Conservation (phyloP, 2,888 invertebrate species). For the Dioctria rufipes region DNA sequence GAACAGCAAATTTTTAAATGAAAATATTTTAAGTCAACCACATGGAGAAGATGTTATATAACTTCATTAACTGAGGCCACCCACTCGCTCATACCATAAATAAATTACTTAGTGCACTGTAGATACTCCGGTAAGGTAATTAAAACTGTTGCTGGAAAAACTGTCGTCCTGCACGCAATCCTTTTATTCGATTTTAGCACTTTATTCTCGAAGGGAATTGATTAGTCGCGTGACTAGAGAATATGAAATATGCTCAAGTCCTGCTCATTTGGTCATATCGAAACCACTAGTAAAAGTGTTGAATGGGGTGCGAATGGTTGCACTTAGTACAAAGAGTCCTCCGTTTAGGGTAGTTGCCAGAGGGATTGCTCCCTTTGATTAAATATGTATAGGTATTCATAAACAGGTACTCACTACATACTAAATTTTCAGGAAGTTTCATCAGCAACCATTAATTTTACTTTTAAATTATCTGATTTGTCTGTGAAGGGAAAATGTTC, state of each 20-base stretch:
- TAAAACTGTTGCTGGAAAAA: slow-evolving; percentile 37
- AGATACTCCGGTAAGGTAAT: slow-evolving; percentile 18
- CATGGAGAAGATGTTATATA: no score
- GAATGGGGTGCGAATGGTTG: slow-evolving; percentile 43
- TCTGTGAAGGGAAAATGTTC: no score
- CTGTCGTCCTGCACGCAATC: slow-evolving; percentile 30
- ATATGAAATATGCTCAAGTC: slow-evolving; percentile 19
- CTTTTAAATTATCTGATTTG: no score
- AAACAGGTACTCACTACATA: no score
- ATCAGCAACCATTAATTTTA: no score
- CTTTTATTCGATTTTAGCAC: slow-evolving; percentile 41
- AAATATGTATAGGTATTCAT: no score
- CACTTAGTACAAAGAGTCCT: slow-evolving; percentile 6
- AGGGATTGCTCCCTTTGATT: no score
- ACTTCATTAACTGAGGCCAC: background rate
- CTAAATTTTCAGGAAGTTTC: no score
- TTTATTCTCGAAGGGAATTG: slow-evolving; percentile 34
- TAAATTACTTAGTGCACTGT: background rate
- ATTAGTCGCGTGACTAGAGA: slow-evolving; percentile 32
- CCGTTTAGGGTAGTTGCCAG: no score
- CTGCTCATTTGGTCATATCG: slow-evolving; percentile 1
- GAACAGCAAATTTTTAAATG: no score
- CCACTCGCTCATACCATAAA: background rate
- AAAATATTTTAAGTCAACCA: no score
- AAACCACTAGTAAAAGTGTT: slow-evolving; percentile 19